A percentile compares a stretch with the other conserved stretches of the same genome.
These are phyloP conservation scores for Engystomops pustulosus DNA, from an alignment of 2,113 vertebrate species.

Conservation along the genomic window DNA sequence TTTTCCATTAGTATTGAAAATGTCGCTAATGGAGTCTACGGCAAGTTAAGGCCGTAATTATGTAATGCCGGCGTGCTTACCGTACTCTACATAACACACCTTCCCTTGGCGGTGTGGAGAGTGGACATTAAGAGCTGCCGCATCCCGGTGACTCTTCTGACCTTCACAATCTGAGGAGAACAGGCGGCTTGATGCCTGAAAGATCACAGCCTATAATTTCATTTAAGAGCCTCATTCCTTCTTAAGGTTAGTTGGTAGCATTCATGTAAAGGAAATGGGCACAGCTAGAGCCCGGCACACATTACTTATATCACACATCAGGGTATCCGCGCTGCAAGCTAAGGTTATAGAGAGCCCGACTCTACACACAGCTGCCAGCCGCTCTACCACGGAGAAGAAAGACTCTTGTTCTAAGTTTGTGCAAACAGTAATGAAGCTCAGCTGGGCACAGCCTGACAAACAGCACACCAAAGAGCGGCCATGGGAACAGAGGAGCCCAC, in stretches of 20 bases:
- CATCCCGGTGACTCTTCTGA: not conserved
- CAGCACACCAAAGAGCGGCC: slow-evolving; percentile 12
- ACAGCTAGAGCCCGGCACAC: slow-evolving; percentile 41
- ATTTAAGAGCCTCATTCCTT: slow-evolving; percentile 28
- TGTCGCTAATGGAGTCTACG: slow-evolving; percentile 6
- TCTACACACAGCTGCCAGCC: slow-evolving; percentile 41
- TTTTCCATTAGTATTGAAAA: slow-evolving; percentile 2
- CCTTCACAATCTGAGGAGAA: slow-evolving; percentile 35
- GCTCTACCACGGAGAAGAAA: slow-evolving; percentile 12
- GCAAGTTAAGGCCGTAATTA: slow-evolving; percentile 12
- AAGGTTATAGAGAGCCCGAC: slow-evolving; percentile 3
- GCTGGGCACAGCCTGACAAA: slow-evolving; percentile 48
- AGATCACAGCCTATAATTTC: slow-evolving; percentile 45
- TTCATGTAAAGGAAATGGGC: slow-evolving; percentile 42
- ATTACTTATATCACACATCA: slow-evolving; percentile 52
- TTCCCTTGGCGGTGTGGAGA: not conserved
- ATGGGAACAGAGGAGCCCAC: not conserved
- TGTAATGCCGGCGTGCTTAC: too few species aligned
- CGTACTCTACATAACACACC: not conserved
- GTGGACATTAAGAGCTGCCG: slow-evolving; percentile 17
- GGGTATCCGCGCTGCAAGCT: slow-evolving; percentile 41
- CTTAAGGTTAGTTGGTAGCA: slow-evolving; percentile 26
- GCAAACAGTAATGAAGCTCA: slow-evolving; percentile 57
- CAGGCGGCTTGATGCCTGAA: not conserved
- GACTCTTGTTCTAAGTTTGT: slow-evolving; percentile 46